Percentiles rank a stretch among this genome's conserved stretches.
These are phyloP conservation scores for Stichopus chloronotus DNA, from an alignment of 35 echinoderm and acorn worm genomes.

Conservation along the genomic window DNA sequence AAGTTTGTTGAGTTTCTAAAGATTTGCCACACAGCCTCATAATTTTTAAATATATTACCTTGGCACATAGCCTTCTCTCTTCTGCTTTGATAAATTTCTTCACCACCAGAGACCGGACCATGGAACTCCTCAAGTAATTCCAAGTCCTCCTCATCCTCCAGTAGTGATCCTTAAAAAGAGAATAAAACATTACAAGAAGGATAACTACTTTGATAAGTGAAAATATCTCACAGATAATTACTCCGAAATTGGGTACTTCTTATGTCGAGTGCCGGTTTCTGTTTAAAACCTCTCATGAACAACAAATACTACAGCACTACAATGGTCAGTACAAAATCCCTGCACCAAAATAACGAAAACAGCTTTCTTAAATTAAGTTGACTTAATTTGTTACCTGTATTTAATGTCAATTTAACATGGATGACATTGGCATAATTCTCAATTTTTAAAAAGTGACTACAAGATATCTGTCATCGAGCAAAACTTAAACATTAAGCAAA, in stretches of 20 bases:
- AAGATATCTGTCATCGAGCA: too few relatives aligned
- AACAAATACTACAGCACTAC: neutral
- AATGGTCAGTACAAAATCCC: neutral
- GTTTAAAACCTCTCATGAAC: neutral
- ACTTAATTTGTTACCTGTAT: too few relatives aligned
- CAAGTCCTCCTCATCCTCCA: neutral
- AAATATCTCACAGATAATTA: neutral
- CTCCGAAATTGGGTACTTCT: neutral
- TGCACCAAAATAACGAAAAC: neutral
- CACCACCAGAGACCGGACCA: neutral
- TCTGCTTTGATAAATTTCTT: constrained; percentile 14
- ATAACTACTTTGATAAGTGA: neutral
- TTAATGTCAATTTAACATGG: too few relatives aligned
- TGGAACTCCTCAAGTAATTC: neutral
- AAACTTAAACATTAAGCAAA: too few relatives aligned
- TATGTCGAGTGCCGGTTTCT: neutral
- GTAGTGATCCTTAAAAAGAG: neutral
- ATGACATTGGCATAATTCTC: too few relatives aligned
- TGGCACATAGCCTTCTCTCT: neutral
- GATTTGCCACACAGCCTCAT: too few relatives aligned
- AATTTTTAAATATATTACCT: neutral
- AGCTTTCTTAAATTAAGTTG: neutral
- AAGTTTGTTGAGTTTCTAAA: too few relatives aligned
- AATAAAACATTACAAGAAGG: neutral
- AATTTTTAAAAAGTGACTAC: too few relatives aligned